phyloP scores from a whole-genome alignment of 2,797 vertebrate genomes.

The Pipistrellus pygmaeus region DNA sequence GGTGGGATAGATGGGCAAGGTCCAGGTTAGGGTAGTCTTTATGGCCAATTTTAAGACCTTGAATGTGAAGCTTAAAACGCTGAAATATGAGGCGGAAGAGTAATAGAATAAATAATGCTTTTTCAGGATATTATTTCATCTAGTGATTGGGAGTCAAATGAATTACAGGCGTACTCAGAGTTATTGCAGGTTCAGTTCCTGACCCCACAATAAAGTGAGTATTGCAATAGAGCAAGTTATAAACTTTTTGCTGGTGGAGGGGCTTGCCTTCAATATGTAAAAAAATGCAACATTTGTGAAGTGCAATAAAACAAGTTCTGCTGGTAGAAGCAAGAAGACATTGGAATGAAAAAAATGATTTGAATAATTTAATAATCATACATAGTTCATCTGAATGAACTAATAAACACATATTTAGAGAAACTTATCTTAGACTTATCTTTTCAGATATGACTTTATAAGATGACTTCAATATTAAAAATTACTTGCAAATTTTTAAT shows the following conservation, averaged over 20 bases:
- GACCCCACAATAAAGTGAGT: neutral
- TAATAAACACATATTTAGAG: neutral
- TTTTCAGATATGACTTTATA: constrained; percentile 17
- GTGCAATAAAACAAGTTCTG: neutral
- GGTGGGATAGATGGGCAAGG: no score
- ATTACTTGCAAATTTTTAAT: neutral
- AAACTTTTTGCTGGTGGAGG: neutral
- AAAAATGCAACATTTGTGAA: neutral
- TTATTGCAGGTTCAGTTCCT: neutral
- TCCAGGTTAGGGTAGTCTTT: neutral
- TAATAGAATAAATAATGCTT: neutral
- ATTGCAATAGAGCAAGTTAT: neutral
- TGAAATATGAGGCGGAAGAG: neutral
- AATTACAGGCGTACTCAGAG: neutral
- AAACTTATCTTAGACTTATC: neutral
- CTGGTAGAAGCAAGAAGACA: neutral
- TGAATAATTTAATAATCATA: constrained; percentile 25
- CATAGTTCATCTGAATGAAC: neutral
- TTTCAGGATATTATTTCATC: neutral
- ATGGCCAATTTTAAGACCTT: neutral
- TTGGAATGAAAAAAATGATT: neutral
- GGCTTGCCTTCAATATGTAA: neutral
- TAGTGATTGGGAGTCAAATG: neutral
- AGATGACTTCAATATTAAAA: neutral
- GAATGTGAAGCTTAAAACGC: neutral